Evolutionary conservation across 2,888 invertebrate genomes (phyloP).

Genomic region (Eupithecia centaureata): DNA sequence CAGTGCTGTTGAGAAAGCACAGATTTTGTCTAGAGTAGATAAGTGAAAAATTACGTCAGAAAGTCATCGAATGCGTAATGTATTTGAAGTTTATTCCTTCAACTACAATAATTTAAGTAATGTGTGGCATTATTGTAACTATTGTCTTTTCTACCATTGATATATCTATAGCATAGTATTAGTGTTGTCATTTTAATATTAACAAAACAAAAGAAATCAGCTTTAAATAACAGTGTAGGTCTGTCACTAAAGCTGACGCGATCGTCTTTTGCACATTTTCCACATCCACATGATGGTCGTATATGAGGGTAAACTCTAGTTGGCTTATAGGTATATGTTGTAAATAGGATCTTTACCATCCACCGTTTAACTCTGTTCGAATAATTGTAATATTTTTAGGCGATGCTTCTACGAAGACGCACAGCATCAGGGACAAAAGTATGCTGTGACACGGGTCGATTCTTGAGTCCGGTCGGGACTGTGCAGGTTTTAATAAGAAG

Average conservation of each 20-base stretch:
- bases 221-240: not conserved
- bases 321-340: not conserved
- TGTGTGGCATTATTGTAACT: not conserved
- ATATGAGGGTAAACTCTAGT: not conserved
- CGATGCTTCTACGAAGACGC: not conserved
- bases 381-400: conserved; percentile 2
- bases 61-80: too few relatives aligned
- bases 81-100: too few relatives aligned
- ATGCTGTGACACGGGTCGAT: not conserved
- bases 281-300: not conserved
- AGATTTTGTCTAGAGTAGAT: too few relatives aligned
- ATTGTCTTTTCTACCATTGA: too few relatives aligned
- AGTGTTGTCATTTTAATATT: not conserved
- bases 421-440: not conserved
- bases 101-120: too few relatives aligned
- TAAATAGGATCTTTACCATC: not conserved
- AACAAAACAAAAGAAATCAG: not conserved
- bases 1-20: too few relatives aligned
- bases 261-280: not conserved
- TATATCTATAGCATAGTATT: not conserved
- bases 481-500: not conserved
- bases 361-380: not conserved
- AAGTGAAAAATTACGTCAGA: too few relatives aligned
- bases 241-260: not conserved
- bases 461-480: not conserved